Evolutionary conservation across 2,113 vertebrate genomes (phyloP), one percentile per base, ranked within the genome.

Genomic region (Rhineura floridana): DNA sequence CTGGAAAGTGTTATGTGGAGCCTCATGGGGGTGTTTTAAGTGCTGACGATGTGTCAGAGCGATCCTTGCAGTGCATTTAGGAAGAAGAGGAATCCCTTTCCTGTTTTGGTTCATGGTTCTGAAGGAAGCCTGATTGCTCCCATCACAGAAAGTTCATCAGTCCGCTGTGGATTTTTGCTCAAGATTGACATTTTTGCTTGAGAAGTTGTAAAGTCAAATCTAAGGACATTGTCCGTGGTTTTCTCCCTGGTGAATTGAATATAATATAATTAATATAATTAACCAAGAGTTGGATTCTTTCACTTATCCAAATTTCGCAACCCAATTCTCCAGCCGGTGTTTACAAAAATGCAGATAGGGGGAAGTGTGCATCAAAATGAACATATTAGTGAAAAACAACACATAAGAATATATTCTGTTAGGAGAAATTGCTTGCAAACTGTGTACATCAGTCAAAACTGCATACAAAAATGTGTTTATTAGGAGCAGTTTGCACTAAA

Each of bases 1-100:
- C 96, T 97, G 96, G 96, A 96, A 97, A 95, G 94, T 93, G 92
- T 93, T 96, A 91, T 0, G 0, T 85, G 91, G 91, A 92, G 92
- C 89, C 92, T 96, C 95, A 93, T 93, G 67, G 1, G 39, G 94
- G 86, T 90, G 88, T 90, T 91, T n/a, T 91, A 95, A 95, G 96
- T 94, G 94, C 94, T 78, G 90, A 95, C 95, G 95, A 94, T 87
- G 95, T 88, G 95, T 92, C 2, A 6, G 93, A 96, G 93, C 95
- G 86, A 93, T 39, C 78, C 81, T 92, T 79, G 4, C 28, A 77
- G 88, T 86, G 89, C 94, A 94, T 94, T 93, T 92, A 93, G 92
- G 89, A 93, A 15, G 13, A 86, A 77, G 84, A 87, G n/a, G n/a
- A 11, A 86, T 80, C 85, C 59, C 59, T 46, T 0, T 42, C 90